A percentile compares a stretch with the other conserved stretches of the same genome.
Conservation (phyloP, 2,888 invertebrate genomes). For the Cactoblastis cactorum region DNA sequence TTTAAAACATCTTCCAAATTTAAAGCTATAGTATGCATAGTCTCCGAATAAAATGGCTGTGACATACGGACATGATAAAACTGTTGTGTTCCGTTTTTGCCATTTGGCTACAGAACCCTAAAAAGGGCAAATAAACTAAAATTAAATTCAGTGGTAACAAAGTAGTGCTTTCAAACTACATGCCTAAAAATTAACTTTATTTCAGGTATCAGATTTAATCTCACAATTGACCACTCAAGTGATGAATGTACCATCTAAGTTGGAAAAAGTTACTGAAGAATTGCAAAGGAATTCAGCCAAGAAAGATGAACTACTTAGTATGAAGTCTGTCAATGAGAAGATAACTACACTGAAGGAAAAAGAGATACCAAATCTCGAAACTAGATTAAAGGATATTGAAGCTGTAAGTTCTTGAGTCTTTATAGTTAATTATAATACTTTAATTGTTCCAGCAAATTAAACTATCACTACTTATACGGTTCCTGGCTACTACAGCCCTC, state of each 20-base stretch:
- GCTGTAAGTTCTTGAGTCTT: constrained; percentile 46
- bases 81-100: too few relatives aligned
- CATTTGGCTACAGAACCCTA: too few relatives aligned
- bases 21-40: too few relatives aligned
- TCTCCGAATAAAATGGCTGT: too few relatives aligned
- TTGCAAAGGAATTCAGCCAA: constrained; percentile 82
- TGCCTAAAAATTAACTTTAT: background rate
- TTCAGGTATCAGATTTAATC: constrained; percentile 77
- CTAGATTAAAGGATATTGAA: constrained; percentile 70
- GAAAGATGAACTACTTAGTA: constrained; percentile 83
- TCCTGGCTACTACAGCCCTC: too few relatives aligned
- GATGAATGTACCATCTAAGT: constrained; percentile 82
- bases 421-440: background rate
- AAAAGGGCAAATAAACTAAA: too few relatives aligned
- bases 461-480: too few relatives aligned
- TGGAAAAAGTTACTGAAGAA: constrained; percentile 80
- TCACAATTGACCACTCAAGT: constrained; percentile 83
- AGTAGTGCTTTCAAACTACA: too few relatives aligned
- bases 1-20: too few relatives aligned
- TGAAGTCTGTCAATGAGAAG: constrained; percentile 84
- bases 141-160: too few relatives aligned
- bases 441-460: too few relatives aligned
- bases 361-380: constrained; percentile 82
- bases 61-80: too few relatives aligned
- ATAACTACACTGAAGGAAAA: constrained; percentile 79